These are phyloP conservation scores for Campaea margaritaria DNA, from an alignment of 2,888 invertebrate genomes.

Conservation along the genomic window DNA sequence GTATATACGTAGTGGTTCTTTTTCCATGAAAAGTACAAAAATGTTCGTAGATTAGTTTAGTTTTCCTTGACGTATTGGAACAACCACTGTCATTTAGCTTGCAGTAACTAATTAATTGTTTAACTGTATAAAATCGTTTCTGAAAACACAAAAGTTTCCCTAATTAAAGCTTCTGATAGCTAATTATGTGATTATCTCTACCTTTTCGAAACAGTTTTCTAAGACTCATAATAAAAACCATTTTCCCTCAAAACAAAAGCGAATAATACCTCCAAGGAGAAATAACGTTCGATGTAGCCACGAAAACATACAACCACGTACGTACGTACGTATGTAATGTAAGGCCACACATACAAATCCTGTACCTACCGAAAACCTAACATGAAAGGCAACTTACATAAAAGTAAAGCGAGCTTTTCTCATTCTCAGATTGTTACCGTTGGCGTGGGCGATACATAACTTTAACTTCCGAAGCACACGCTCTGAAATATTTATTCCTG, in stretches of 20 bases:
- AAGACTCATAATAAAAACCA: slow-evolving; percentile 1
- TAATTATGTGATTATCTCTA: too few species aligned
- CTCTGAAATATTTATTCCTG: slow-evolving; percentile 86
- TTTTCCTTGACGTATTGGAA: too few species aligned
- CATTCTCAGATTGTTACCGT: slow-evolving; percentile 82
- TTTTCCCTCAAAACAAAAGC: slow-evolving; percentile 4
- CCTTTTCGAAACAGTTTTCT: not conserved
- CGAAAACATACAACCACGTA: slow-evolving; percentile 18
- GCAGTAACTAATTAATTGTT: too few species aligned
- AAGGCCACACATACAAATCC: slow-evolving; percentile 29
- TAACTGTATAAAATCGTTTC: too few species aligned
- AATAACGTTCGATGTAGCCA: slow-evolving; percentile 21
- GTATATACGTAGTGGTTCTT: not conserved
- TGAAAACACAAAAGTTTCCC: too few species aligned
- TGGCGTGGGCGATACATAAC: slow-evolving; percentile 81
- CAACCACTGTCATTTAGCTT: too few species aligned
- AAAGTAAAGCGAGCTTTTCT: slow-evolving; percentile 74
- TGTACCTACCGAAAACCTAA: slow-evolving; percentile 49
- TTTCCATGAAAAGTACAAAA: not conserved
- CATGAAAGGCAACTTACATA: slow-evolving; percentile 66
- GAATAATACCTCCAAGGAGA: slow-evolving; percentile 4
- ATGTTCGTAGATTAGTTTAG: too few species aligned
- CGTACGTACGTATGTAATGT: slow-evolving; percentile 20
- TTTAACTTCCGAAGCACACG: slow-evolving; percentile 85
- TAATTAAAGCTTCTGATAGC: too few species aligned